phyloP scores from a whole-genome alignment of 2,888 invertebrate genomes.

The Euphydryas editha region DNA sequence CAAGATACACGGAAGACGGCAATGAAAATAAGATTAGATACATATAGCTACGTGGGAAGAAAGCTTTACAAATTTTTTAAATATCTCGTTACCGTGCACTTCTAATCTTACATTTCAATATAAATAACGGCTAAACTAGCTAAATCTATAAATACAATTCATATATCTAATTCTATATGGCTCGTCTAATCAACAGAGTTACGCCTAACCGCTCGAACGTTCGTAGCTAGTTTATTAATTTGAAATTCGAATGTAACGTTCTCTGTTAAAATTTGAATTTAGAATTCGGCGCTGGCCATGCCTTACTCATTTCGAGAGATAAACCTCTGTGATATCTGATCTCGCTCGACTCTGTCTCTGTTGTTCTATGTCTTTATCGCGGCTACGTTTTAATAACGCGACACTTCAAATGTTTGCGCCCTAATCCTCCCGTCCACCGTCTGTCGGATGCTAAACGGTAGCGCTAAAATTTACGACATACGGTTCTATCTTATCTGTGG shows the following conservation, averaged over 20 bases:
- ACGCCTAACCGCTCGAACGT: neutral
- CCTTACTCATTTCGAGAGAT: conserved; percentile 46
- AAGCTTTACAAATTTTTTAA: neutral
- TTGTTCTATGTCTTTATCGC: conserved; percentile 71
- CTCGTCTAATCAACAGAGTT: neutral
- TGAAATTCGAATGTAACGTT: neutral
- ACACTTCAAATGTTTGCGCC: conserved; percentile 64
- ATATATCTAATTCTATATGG: neutral
- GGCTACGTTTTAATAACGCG: conserved; percentile 66
- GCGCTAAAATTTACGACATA: conserved; percentile 78
- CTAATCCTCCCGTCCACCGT: conserved; percentile 73
- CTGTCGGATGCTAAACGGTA: conserved; percentile 79
- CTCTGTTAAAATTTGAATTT: conserved; percentile 29
- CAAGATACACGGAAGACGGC: neutral
- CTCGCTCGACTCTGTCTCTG: conserved; percentile 61
- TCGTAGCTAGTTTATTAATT: conserved; percentile 2
- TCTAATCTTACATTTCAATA: neutral
- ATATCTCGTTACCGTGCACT: neutral
- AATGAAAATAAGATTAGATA: conserved; percentile 1
- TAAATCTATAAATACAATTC: neutral
- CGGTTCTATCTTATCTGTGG: conserved; percentile 81
- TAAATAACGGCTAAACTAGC: neutral
- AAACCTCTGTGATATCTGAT: conserved; percentile 59
- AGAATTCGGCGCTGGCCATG: conserved; percentile 36
- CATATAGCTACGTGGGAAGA: neutral